phyloP scores from a whole-genome alignment of 2,113 vertebrate species.

The Garra rufa region DNA sequence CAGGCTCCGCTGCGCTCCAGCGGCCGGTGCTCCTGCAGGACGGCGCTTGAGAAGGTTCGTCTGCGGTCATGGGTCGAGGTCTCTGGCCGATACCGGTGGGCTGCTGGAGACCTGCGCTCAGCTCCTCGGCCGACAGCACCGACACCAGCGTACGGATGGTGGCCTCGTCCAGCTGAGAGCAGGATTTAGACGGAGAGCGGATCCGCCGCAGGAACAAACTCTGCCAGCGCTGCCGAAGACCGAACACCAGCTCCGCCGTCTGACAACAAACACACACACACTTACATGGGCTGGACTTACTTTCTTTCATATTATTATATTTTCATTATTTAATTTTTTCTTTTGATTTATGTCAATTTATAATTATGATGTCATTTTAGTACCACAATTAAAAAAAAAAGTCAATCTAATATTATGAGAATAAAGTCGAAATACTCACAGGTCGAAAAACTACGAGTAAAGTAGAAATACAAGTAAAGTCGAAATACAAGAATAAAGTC shows the following conservation, averaged over 20 bases:
- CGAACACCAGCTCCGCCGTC: slow-evolving; percentile 83
- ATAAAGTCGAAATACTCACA: too few species aligned
- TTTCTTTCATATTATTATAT: too few species aligned
- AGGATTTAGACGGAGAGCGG: slow-evolving; percentile 85
- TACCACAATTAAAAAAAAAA: too few species aligned
- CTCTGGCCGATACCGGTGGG: slow-evolving; percentile 93
- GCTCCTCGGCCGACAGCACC: slow-evolving; percentile 86
- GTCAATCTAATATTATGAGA: too few species aligned
- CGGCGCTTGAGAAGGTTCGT: slow-evolving; percentile 72
- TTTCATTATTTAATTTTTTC: too few species aligned
- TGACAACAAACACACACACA: slow-evolving; percentile 53
- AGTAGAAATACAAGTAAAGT: too few species aligned
- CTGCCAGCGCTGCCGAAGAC: slow-evolving; percentile 93
- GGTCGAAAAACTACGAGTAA: too few species aligned
- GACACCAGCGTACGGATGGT: slow-evolving; percentile 82
- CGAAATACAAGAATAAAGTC: too few species aligned
- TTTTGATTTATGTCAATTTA: too few species aligned
- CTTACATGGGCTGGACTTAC: background rate
- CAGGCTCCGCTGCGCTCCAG: slow-evolving; percentile 68
- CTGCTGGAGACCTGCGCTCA: slow-evolving; percentile 85
- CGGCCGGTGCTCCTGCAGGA: slow-evolving; percentile 52
- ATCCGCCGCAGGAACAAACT: slow-evolving; percentile 87
- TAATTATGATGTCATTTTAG: too few species aligned
- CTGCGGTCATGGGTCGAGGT: slow-evolving; percentile 83
- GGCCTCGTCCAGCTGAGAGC: slow-evolving; percentile 87